Evolutionary conservation across 2,888 invertebrate genomes (phyloP).

Genomic region (Cepaea hortensis): DNA sequence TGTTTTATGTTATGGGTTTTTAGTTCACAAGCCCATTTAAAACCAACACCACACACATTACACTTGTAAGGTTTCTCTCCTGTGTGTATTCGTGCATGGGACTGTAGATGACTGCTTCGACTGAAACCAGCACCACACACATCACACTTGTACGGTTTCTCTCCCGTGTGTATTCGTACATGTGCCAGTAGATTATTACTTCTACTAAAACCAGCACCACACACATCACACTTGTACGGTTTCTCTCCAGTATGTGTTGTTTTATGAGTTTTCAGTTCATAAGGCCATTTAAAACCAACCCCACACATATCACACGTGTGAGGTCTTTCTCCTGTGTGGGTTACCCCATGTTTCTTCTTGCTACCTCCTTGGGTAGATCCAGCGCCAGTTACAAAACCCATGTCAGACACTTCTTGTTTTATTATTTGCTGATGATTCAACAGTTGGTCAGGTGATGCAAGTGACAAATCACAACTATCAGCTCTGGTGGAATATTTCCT

Average conservation of each 20-base stretch:
- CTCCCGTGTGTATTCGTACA: neutral
- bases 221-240: conserved; percentile 6
- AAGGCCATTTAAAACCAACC: no score
- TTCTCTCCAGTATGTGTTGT: conserved; percentile 10
- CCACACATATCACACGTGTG: no score
- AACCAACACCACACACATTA: neutral
- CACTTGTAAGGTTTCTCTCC: conserved; percentile 18
- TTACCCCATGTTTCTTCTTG: no score
- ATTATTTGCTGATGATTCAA: no score
- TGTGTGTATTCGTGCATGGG: neutral
- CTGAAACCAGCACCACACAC: neutral
- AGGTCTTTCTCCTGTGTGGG: no score
- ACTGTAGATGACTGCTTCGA: neutral
- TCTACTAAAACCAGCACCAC: neutral
- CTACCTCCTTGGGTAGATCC: no score
- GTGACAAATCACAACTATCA: no score
- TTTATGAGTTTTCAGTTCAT: neutral
- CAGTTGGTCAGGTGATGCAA: no score
- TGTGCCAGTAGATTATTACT: neutral
- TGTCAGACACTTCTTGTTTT: no score
- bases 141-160: conserved; percentile 8
- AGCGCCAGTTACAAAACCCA: no score
- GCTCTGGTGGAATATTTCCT: no score
- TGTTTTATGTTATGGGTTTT: no score
- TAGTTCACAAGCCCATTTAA: neutral